Evolutionary conservation across 2,797 vertebrate species (phyloP).

Genomic region (Trematomus bernacchii): DNA sequence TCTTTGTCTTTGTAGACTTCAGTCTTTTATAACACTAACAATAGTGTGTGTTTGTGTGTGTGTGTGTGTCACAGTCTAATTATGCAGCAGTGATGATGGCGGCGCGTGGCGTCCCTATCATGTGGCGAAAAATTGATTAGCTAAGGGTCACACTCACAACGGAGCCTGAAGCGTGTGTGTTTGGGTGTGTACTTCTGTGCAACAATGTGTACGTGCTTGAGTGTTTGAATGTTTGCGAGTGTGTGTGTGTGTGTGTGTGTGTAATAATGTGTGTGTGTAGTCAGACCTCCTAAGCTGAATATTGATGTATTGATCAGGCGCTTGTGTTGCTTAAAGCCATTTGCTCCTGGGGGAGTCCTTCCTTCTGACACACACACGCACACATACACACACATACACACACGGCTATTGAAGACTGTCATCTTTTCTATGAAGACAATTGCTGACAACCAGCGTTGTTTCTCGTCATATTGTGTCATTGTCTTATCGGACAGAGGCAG

Average conservation of each 20-base stretch:
- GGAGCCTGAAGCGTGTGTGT: conserved; percentile 55
- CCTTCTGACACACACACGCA: conserved; percentile 40
- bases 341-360: conserved; percentile 80
- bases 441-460: conserved; percentile 76
- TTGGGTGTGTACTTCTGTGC: conserved; percentile 20
- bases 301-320: conserved; percentile 89
- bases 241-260: conserved; percentile 47
- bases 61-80: conserved; percentile 68
- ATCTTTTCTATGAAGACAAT: conserved; percentile 81
- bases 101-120: conserved; percentile 82
- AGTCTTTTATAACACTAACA: conserved; percentile 67
- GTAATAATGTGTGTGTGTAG: conserved; percentile 59
- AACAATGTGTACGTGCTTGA: conserved; percentile 36
- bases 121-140: conserved; percentile 83
- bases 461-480: conserved; percentile 83
- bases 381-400: conserved; percentile 27
- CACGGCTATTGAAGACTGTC: conserved; percentile 80
- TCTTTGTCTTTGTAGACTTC: conserved; percentile 73
- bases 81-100: conserved; percentile 75
- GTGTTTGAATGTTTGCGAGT: conserved; percentile 49
- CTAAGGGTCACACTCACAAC: conserved; percentile 76
- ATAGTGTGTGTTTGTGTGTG: conserved; percentile 38
- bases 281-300: conserved; percentile 87
- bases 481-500: conserved; percentile 79
- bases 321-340: conserved; percentile 85